Evolutionary conservation across 1,140 invertebrate genomes (phyloP).

Genomic region (Drosophila quadrilineata): DNA sequence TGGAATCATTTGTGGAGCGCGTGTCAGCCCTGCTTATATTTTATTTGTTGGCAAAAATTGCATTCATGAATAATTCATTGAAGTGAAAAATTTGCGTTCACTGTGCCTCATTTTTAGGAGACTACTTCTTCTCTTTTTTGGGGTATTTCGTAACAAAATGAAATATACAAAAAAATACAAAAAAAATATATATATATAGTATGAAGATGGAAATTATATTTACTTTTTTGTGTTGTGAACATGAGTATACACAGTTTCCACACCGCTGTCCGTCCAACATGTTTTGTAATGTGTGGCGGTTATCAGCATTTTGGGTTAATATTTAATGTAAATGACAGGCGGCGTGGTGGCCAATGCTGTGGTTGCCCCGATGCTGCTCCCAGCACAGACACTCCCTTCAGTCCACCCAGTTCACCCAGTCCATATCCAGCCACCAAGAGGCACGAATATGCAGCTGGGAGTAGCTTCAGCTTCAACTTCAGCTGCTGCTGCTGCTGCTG

Average conservation of each 20-base stretch:
- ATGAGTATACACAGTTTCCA: not conserved
- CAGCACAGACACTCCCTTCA: too few relatives aligned
- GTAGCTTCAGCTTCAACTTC: too few relatives aligned
- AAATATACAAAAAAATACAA: not conserved
- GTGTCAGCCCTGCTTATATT: slow-evolving; percentile 63
- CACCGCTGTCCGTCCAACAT: slow-evolving; percentile 14
- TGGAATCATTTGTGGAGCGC: not conserved
- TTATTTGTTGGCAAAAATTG: slow-evolving; percentile 78
- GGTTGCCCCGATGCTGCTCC: slow-evolving; percentile 55
- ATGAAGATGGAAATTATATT: slow-evolving; percentile 55
- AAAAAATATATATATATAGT: slow-evolving; percentile 25
- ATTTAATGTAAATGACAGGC: slow-evolving; percentile 73
- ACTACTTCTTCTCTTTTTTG: slow-evolving; percentile 21
- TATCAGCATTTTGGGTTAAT: slow-evolving; percentile 76
- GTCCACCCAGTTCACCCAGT: too few relatives aligned
- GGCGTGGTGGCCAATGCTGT: slow-evolving; percentile 26
- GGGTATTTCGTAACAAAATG: slow-evolving; percentile 21
- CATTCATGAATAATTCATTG: slow-evolving; percentile 79
- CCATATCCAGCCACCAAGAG: not conserved
- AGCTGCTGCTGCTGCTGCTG: too few relatives aligned
- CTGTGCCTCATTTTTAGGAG: slow-evolving; percentile 15
- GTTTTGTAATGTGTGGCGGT: slow-evolving; percentile 60
- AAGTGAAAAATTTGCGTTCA: slow-evolving; percentile 70
- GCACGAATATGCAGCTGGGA: not conserved
- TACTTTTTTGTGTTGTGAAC: slow-evolving; percentile 35